Percentiles rank a stretch among this genome's conserved stretches.
These are phyloP conservation scores for Galeopterus variegatus DNA, from an alignment of 2,113 vertebrate species.

Conservation along the genomic window DNA sequence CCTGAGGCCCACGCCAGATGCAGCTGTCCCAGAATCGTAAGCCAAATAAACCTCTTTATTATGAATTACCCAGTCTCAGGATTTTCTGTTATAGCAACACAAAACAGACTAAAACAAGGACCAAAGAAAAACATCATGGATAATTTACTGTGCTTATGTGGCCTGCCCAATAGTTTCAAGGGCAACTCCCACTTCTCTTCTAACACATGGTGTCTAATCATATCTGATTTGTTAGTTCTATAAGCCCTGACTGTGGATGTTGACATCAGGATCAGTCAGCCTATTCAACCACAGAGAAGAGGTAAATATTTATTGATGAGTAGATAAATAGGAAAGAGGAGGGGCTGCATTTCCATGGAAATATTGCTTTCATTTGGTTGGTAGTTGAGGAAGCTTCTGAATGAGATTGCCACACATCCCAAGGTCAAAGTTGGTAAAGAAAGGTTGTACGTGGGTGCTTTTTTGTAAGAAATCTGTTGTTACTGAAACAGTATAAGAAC, in stretches of 20 bases:
- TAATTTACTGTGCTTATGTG: slow-evolving; percentile 3
- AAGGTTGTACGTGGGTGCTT: background rate
- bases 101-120: background rate
- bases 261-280: background rate
- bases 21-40: too few species aligned
- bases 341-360: background rate
- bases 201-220: background rate
- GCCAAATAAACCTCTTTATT: too few species aligned
- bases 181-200: background rate
- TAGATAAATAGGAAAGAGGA: background rate
- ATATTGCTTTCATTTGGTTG: background rate
- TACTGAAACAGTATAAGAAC: background rate
- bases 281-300: background rate
- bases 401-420: background rate
- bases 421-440: slow-evolving; percentile 48
- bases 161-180: background rate
- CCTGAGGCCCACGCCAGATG: too few species aligned
- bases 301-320: background rate
- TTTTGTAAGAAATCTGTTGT: background rate
- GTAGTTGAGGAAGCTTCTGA: background rate
- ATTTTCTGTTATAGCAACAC: too few species aligned
- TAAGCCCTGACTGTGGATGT: background rate
- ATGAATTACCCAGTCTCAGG: too few species aligned
- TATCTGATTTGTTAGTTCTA: slow-evolving; percentile 37
- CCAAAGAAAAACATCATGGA: background rate